These are phyloP conservation scores for Diplogasteroides magnus DNA, from an alignment of 1,140 invertebrate species.

Conservation along the genomic window DNA sequence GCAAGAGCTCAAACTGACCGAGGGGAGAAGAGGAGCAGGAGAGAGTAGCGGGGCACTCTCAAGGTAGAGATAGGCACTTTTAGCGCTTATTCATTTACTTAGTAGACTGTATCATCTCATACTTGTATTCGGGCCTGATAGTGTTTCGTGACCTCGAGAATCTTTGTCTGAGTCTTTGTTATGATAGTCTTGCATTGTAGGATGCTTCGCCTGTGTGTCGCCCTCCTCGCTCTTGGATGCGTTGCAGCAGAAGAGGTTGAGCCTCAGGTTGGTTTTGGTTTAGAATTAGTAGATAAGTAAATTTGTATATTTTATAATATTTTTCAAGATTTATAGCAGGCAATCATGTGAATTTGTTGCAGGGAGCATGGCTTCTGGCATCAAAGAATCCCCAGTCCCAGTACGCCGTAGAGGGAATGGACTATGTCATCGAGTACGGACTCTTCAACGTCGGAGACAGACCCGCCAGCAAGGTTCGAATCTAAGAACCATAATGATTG, in stretches of 20 bases:
- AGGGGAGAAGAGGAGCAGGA: background rate
- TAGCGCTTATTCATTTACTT: too few species aligned
- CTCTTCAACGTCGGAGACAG: conserved; percentile 63
- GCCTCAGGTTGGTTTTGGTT: conserved; percentile 24
- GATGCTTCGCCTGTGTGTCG: conserved; percentile 10
- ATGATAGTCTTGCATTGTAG: conserved; percentile 1
- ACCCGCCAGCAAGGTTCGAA: conserved; percentile 33
- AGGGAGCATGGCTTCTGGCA: conserved; percentile 58
- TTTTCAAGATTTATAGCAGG: background rate
- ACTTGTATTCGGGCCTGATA: too few species aligned
- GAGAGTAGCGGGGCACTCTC: background rate
- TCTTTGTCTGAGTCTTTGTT: background rate
- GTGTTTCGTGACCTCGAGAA: background rate
- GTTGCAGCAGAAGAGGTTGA: conserved; percentile 25
- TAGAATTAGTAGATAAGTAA: conserved; percentile 4
- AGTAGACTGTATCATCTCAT: background rate
- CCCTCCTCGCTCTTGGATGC: background rate
- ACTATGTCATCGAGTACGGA: conserved; percentile 80
- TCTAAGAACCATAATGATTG: background rate
- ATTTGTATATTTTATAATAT: too few species aligned
- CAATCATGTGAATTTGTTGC: conserved; percentile 23
- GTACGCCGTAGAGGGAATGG: conserved; percentile 95
- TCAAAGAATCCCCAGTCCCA: conserved; percentile 76
- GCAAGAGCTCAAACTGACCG: conserved; percentile 8
- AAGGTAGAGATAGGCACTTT: too few species aligned